These are phyloP conservation scores for Erpetoichthys calabaricus DNA, from an alignment of 2,797 vertebrate species.

Conservation along the genomic window DNA sequence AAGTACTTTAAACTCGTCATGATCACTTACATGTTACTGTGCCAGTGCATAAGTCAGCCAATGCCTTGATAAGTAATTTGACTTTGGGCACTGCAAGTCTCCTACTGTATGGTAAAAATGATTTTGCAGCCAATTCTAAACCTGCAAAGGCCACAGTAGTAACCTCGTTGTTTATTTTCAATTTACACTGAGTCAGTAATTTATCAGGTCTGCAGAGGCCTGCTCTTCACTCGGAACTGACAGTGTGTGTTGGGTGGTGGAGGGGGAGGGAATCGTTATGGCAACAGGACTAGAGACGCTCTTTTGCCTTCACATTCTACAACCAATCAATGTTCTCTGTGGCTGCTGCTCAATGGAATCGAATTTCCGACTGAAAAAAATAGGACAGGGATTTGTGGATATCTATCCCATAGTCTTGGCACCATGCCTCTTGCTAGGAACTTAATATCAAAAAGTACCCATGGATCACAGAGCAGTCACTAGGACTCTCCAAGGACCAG, in stretches of 20 bases:
- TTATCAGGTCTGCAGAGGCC: constrained; percentile 30
- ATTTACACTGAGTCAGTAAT: constrained; percentile 59
- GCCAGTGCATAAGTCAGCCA: no score
- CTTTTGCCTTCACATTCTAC: constrained; percentile 6
- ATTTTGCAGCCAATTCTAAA: constrained; percentile 24
- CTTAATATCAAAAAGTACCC: constrained; percentile 15
- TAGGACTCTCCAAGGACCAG: constrained; percentile 5
- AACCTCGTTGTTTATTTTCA: constrained; percentile 49
- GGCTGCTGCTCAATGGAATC: constrained; percentile 40
- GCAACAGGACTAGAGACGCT: constrained; percentile 11
- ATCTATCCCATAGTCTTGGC: constrained; percentile 50
- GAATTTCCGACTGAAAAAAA: constrained; percentile 47
- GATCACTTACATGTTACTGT: no score
- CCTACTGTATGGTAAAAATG: constrained; percentile 10
- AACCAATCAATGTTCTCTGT: constrained; percentile 32
- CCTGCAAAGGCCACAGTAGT: constrained; percentile 33
- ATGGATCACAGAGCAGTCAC: constrained; percentile 7
- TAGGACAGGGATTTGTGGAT: constrained; percentile 49
- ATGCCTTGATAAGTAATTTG: no score
- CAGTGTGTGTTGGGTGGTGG: constrained; percentile 10
- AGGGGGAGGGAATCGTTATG: constrained; percentile 1
- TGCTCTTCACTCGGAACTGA: constrained; percentile 18
- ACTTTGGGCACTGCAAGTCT: no score
- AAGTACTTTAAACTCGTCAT: no score
- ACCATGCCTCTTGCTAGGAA: constrained; percentile 30